Conservation (phyloP, 2,797 vertebrate genomes). For the Okamejei kenojei region DNA sequence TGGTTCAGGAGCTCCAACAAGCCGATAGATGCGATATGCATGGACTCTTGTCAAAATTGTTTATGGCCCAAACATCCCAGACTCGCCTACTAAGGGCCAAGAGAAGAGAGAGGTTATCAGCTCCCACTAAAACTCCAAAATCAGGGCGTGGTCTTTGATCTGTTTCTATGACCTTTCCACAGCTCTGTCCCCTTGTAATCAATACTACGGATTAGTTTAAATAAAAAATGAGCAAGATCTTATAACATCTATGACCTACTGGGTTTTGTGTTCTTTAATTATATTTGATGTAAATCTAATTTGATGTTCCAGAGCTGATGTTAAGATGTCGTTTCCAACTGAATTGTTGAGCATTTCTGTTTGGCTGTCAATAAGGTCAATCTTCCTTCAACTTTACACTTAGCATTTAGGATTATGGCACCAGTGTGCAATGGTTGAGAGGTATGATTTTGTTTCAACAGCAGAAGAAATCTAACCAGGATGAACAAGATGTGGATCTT, state of each 20-base stretch:
- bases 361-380: neutral
- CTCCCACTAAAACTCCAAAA: too few species aligned
- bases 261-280: neutral
- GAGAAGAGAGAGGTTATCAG: too few species aligned
- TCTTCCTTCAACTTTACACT: neutral
- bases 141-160: too few species aligned
- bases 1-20: too few species aligned
- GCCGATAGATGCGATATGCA: too few species aligned
- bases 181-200: too few species aligned
- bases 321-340: neutral
- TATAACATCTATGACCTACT: neutral
- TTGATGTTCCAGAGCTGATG: neutral
- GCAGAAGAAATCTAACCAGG: slow-evolving; percentile 74
- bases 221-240: neutral
- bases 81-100: too few species aligned
- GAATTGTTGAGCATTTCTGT: neutral
- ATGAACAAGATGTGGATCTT: slow-evolving; percentile 65
- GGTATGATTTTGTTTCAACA: slow-evolving; percentile 48
- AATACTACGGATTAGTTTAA: too few species aligned
- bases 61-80: too few species aligned
- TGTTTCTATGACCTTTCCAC: too few species aligned
- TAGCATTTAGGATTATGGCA: neutral
- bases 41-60: too few species aligned
- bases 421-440: neutral
- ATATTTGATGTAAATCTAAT: neutral